Percentiles rank a stretch among this genome's conserved stretches.
These are phyloP conservation scores for Tapirus terrestris DNA, from an alignment of 2,113 vertebrate species.

Conservation along the genomic window DNA sequence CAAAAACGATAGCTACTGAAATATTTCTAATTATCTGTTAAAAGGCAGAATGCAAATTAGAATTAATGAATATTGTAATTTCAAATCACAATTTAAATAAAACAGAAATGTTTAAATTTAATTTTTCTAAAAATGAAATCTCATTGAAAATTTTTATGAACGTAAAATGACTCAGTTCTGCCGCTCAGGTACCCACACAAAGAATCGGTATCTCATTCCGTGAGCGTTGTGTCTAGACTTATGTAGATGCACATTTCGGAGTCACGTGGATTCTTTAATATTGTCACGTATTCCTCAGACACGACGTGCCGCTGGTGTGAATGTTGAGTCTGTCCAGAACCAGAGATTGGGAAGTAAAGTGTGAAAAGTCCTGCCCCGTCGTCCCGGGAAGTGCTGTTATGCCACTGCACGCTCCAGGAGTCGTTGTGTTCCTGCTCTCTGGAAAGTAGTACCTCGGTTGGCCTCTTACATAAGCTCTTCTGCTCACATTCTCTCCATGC, in stretches of 20 bases:
- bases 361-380: background rate
- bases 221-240: accelerated
- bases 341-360: background rate
- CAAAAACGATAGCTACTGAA: background rate
- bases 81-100: background rate
- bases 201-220: too few species aligned
- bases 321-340: background rate
- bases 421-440: too few species aligned
- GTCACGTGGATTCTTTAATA: accelerated
- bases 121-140: background rate
- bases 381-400: accelerated
- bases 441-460: background rate
- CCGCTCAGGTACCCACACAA: background rate
- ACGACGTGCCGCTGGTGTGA: accelerated
- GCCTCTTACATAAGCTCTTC: background rate
- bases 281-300: accelerated
- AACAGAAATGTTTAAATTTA: background rate
- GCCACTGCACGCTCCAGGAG: too few species aligned
- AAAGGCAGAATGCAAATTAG: background rate
- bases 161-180: too few species aligned
- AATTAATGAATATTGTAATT: background rate
- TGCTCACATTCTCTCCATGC: accelerated
- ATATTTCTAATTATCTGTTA: background rate
- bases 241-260: accelerated
- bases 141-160: background rate